Conservation (phyloP, 2,113 vertebrate species). For the Leptobrachium ailaonicum region DNA sequence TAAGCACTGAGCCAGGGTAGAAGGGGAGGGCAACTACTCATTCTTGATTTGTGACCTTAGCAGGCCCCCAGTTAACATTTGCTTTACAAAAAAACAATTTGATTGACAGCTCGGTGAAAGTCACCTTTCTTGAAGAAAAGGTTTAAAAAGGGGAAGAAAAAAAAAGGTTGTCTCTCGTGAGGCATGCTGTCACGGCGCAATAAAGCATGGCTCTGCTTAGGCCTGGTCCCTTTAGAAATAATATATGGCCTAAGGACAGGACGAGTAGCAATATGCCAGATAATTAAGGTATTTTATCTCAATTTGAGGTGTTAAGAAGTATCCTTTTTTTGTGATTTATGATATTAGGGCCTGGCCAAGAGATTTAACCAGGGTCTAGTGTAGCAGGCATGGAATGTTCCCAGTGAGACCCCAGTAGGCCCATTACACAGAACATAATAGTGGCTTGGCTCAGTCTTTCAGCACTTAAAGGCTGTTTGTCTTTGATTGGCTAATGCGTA, state of each 20-base stretch:
- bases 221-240: constrained; percentile 59
- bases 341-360: constrained; percentile 45
- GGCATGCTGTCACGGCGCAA: constrained; percentile 56
- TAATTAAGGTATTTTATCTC: constrained; percentile 78
- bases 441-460: constrained; percentile 47
- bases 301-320: constrained; percentile 79
- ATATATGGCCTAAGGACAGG: constrained; percentile 62
- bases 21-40: constrained; percentile 47
- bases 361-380: constrained; percentile 45
- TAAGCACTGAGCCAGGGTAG: constrained; percentile 46
- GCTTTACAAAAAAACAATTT: constrained; percentile 23
- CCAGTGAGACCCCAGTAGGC: constrained; percentile 56
- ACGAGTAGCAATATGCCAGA: constrained; percentile 71
- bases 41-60: constrained; percentile 51
- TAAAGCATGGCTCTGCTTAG: constrained; percentile 60
- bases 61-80: constrained; percentile 37
- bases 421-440: not conserved
- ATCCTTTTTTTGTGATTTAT: constrained; percentile 79
- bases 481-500: constrained; percentile 65
- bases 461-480: constrained; percentile 62
- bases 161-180: constrained; percentile 33
- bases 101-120: constrained; percentile 49
- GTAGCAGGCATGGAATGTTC: constrained; percentile 51
- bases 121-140: not conserved
- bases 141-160: not conserved